These are phyloP conservation scores for Malurus alboscapulatus DNA, from an alignment of 2,113 vertebrate genomes.

Conservation along the genomic window DNA sequence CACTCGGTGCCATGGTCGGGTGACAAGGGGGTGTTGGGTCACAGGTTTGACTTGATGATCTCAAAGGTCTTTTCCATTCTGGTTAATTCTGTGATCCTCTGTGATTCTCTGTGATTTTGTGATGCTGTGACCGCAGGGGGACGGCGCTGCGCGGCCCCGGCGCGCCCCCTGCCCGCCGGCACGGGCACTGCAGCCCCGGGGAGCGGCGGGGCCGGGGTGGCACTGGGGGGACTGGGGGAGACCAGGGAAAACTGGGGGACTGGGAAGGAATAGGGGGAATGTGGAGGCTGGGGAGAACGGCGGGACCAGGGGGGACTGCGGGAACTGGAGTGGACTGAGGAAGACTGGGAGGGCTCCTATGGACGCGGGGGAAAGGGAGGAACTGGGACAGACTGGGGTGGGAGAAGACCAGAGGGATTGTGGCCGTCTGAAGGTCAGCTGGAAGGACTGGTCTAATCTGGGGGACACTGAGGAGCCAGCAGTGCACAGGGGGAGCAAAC, in stretches of 20 bases:
- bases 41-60: no score
- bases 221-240: no score
- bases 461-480: not conserved
- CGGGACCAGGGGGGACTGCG: no score
- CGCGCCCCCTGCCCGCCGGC: not conserved
- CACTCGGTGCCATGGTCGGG: not conserved
- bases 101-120: not conserved
- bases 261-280: no score
- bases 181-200: not conserved
- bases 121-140: no score
- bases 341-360: no score
- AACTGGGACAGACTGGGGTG: no score
- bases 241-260: not conserved
- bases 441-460: not conserved
- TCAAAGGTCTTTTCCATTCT: not conserved
- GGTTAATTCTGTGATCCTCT: no score
- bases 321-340: rapidly evolving
- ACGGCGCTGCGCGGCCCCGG: not conserved
- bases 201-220: not conserved
- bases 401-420: no score
- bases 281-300: no score
- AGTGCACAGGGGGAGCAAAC: no score
- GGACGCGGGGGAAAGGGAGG: no score
- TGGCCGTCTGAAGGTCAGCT: not conserved
- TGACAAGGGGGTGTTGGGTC: not conserved